A percentile compares a stretch with the other conserved stretches of the same genome.
Conservation (phyloP, 2,888 invertebrate species). For the Rhimphoctona megacephalus region DNA sequence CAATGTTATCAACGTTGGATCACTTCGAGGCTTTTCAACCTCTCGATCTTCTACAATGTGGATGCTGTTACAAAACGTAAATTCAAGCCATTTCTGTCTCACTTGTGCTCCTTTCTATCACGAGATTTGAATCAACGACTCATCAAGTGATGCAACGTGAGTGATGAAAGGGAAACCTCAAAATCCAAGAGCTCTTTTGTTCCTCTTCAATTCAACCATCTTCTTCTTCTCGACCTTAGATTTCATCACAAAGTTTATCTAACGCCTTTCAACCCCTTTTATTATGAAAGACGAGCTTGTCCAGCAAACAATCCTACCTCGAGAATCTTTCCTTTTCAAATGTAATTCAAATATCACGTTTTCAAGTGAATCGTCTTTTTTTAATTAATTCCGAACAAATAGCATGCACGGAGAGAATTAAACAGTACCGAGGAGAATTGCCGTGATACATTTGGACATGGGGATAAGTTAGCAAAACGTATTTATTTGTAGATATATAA, state of each 20-base stretch:
- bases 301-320: neutral
- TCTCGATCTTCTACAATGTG: slow-evolving; percentile 63
- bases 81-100: slow-evolving; percentile 13
- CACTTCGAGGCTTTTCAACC: slow-evolving; percentile 63
- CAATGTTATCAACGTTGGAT: slow-evolving; percentile 76
- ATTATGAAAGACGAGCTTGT: neutral
- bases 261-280: neutral
- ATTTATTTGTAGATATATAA: too few relatives aligned
- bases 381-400: neutral
- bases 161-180: slow-evolving; percentile 11
- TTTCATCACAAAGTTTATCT: neutral
- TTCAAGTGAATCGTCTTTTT: neutral
- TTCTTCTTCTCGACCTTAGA: neutral
- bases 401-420: too few relatives aligned
- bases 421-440: too few relatives aligned
- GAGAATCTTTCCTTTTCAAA: neutral
- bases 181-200: slow-evolving; percentile 27
- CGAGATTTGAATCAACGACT: neutral
- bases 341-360: neutral
- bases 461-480: too few relatives aligned
- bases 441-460: too few relatives aligned
- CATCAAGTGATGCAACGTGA: slow-evolving; percentile 8
- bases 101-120: neutral
- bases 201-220: neutral
- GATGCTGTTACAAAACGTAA: neutral